Base-by-base conservation (phyloP, 2,113 vertebrate species). In the Eira barbara region DNA sequence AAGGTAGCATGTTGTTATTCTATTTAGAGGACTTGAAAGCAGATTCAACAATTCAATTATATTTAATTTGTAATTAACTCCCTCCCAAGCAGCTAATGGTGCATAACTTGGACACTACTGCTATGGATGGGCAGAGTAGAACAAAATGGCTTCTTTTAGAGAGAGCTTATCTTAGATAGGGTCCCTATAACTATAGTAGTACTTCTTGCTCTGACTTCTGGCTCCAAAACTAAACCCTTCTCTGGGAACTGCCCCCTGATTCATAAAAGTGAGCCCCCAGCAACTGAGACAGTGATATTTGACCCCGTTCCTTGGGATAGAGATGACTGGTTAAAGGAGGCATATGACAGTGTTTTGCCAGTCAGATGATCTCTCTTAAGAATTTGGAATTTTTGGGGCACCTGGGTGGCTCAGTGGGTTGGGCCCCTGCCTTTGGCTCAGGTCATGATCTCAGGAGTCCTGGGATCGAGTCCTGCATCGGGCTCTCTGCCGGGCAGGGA, bases 11-110 rank as follows among this genome's bases (percentile, higher is more conserved):
- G 93, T 97, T 98, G 95, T 96, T 97, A 76, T 61, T 94, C 78
- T 89, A 91, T 95, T 95, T 97, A 96, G 95, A 95, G 45, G 61
- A 97, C 86, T 96, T 96, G 92, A 95, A 92, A 97, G 47, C 85
- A 97, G 74, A 97, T 65, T 88, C 95, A 97, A 81, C 87, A 95
- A 97, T 97, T 97, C 95, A 97, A 55, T 98, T 98, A 95, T 96
- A 90, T 97, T 98, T 98, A 97, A 98, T 97, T 97, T 96, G 93
- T 97, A 96, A 96, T 98, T 98, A 97, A 96, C 93, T 95, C 89
- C 97, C 86, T 96, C 89, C 95, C 92, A 97, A 97, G 97, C 86
- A 97, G 76, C 95, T 97, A 97, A 98, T 98, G 98, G 80, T 96
- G 93, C 96, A 95, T 96, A 94, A 96, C 96, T 78, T 93, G 73